Conservation (phyloP, 2,113 vertebrate species). For the Rhegmatorhina hoffmannsi region DNA sequence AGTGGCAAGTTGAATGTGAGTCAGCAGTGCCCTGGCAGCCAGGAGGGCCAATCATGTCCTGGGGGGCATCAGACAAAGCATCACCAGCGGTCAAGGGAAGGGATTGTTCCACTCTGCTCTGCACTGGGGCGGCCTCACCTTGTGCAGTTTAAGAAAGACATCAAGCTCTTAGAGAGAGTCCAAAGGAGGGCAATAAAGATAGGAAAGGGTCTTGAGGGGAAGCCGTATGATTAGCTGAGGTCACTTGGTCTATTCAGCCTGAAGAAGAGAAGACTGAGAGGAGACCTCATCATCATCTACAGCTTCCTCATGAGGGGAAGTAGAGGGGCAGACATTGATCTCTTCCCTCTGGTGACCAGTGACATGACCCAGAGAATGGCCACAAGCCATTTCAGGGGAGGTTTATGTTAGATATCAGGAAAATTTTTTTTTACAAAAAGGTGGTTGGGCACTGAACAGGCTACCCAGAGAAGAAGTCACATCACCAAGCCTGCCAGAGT, state of each 20-base stretch:
- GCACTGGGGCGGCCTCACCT: background rate
- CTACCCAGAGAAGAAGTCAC: background rate
- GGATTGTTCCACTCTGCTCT: background rate
- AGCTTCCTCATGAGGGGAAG: background rate
- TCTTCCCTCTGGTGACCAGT: background rate
- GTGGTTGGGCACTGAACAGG: background rate
- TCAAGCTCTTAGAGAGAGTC: background rate
- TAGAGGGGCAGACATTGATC: no score
- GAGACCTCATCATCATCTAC: background rate
- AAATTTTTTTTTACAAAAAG: background rate
- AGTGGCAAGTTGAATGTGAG: background rate
- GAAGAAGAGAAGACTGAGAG: background rate
- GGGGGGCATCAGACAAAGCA: background rate
- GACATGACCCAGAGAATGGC: no score
- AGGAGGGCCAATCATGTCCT: background rate
- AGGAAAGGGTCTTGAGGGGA: background rate
- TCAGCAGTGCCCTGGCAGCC: background rate
- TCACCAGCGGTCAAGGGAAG: fast-evolving
- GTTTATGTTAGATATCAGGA: background rate
- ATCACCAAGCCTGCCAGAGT: background rate
- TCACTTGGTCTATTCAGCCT: background rate
- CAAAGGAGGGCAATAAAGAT: background rate
- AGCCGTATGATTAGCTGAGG: background rate
- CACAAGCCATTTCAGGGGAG: background rate
- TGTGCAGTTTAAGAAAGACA: no score